These are phyloP conservation scores for Catajapyx aquilonaris DNA, from an alignment of 1,140 invertebrate species.

Conservation along the genomic window DNA sequence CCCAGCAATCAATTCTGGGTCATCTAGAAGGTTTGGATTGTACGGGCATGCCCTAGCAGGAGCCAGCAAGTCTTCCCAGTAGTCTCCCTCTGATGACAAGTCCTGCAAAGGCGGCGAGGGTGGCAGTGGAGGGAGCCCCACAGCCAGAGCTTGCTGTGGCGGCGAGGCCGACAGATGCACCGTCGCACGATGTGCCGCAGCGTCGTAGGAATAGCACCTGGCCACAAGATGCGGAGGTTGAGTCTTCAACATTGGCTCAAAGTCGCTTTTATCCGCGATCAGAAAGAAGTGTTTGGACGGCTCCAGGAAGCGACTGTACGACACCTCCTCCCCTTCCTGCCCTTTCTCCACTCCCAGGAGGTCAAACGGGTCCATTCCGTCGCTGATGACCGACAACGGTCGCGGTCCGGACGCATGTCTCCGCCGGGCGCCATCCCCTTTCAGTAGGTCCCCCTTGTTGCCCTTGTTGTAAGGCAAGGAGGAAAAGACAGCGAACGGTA, in stretches of 20 bases:
- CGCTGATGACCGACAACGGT: slow-evolving; percentile 60
- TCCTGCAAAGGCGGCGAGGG: no score
- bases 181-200: slow-evolving; percentile 28
- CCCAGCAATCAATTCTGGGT: slow-evolving; percentile 84
- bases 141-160: no score
- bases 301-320: slow-evolving; percentile 62
- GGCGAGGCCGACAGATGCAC: slow-evolving; percentile 33
- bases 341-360: slow-evolving; percentile 56
- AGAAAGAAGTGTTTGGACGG: slow-evolving; percentile 39
- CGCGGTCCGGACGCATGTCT: slow-evolving; percentile 58
- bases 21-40: slow-evolving; percentile 74
- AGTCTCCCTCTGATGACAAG: no score
- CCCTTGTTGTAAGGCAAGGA: slow-evolving; percentile 57
- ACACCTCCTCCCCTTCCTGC: slow-evolving; percentile 70
- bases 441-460: slow-evolving; percentile 38
- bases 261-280: not conserved
- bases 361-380: slow-evolving; percentile 65
- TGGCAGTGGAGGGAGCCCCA: not conserved
- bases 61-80: no score
- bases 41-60: slow-evolving; percentile 32
- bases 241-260: no score
- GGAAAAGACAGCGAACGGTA: slow-evolving; percentile 63
- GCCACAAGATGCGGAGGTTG: not conserved
- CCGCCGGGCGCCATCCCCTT: slow-evolving; percentile 51
- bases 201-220: slow-evolving; percentile 62